Conservation (phyloP, 1,140 invertebrate genomes). For the Drosophila parabipectinata region DNA sequence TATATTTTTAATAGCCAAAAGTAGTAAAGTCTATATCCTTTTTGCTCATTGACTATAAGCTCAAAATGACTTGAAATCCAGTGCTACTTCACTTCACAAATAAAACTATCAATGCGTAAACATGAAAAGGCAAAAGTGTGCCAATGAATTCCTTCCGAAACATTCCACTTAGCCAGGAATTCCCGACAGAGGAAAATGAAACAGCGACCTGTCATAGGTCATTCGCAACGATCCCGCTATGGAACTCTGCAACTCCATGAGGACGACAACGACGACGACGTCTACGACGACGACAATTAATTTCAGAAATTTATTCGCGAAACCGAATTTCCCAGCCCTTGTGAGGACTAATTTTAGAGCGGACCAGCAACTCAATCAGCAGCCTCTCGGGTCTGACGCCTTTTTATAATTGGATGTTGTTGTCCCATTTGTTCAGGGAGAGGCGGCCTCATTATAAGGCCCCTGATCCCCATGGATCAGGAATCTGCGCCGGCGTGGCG, state of each 20-base stretch:
- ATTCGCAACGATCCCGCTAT: constrained; percentile 49
- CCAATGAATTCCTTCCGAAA: neutral
- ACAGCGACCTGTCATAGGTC: constrained; percentile 74
- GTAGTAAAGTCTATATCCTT: too few relatives aligned
- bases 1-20: too few relatives aligned
- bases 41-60: too few relatives aligned
- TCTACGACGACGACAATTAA: constrained; percentile 38
- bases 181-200: constrained; percentile 18
- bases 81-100: too few relatives aligned
- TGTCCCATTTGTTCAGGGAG: constrained; percentile 43
- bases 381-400: constrained; percentile 58
- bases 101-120: neutral
- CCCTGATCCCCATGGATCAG: neutral
- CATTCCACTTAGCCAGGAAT: constrained; percentile 1
- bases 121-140: neutral
- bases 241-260: constrained; percentile 6
- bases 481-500: constrained; percentile 46
- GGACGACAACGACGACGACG: neutral
- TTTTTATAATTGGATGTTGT: constrained; percentile 77
- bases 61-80: too few relatives aligned
- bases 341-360: constrained; percentile 71
- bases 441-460: constrained; percentile 51
- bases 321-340: constrained; percentile 21
- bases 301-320: constrained; percentile 36
- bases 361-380: constrained; percentile 71